phyloP scores from a whole-genome alignment of 2,888 invertebrate genomes.

The Hoplodrina ambigua region DNA sequence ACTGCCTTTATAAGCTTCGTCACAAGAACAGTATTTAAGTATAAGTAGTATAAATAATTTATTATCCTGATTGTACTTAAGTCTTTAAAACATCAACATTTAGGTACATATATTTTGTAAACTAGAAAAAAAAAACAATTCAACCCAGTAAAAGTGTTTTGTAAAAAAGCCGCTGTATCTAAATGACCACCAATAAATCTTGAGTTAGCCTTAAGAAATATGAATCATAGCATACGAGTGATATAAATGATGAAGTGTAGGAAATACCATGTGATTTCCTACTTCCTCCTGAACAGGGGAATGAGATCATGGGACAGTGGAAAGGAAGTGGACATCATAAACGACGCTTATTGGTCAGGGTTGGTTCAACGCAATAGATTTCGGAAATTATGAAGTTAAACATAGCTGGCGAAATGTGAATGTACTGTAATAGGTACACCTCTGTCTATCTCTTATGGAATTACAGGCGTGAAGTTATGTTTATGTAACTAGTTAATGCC shows the following conservation, averaged over 20 bases:
- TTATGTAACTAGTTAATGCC: too few relatives aligned
- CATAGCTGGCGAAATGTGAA: not conserved
- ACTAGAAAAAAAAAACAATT: not conserved
- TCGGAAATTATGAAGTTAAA: not conserved
- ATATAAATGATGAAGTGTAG: constrained; percentile 62
- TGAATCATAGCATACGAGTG: constrained; percentile 35
- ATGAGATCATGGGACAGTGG: constrained; percentile 38
- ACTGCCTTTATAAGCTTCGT: too few relatives aligned
- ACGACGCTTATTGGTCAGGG: constrained; percentile 41
- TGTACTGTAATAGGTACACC: too few relatives aligned
- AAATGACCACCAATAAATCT: constrained; percentile 33
- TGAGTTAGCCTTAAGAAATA: constrained; percentile 24
- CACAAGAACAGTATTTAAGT: too few relatives aligned
- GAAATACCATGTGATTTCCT: constrained; percentile 65
- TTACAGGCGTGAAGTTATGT: too few relatives aligned
- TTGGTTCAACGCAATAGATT: not conserved
- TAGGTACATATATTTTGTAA: not conserved
- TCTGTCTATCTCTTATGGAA: too few relatives aligned
- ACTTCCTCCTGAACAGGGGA: constrained; percentile 56
- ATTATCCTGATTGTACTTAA: too few relatives aligned
- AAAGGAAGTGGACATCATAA: constrained; percentile 63
- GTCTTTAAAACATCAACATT: not conserved
- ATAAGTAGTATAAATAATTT: too few relatives aligned
- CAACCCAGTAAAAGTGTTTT: not conserved
- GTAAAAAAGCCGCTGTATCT: not conserved